These are phyloP conservation scores for Ammospiza maritima DNA, from an alignment of 2,797 vertebrate genomes.

Conservation along the genomic window DNA sequence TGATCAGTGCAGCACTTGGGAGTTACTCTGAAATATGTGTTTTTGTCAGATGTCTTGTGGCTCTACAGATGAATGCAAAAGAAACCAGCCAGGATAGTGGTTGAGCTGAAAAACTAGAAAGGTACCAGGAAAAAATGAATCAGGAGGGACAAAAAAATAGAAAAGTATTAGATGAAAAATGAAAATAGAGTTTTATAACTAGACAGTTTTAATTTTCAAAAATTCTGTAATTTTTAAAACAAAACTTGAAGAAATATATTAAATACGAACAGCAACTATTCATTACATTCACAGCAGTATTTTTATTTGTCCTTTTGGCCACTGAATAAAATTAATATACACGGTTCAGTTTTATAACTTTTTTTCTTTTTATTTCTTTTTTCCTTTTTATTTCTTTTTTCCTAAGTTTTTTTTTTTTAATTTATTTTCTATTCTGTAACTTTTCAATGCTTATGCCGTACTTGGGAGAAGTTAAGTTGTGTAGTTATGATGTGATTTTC, in stretches of 20 bases:
- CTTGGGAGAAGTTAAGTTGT: background rate
- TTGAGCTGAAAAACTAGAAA: background rate
- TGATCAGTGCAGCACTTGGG: background rate
- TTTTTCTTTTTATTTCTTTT: accelerated
- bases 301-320: background rate
- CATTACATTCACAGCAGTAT: background rate
- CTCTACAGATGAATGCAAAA: background rate
- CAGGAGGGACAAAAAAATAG: background rate
- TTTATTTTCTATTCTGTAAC: background rate
- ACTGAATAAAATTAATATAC: background rate
- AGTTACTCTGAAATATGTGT: background rate
- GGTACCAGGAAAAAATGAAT: background rate
- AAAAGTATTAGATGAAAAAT: background rate
- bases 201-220: background rate
- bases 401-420: background rate
- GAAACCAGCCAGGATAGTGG: background rate
- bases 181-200: background rate
- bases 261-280: background rate
- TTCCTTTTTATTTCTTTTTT: accelerated
- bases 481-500: background rate
- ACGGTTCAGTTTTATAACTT: background rate
- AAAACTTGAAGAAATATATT: background rate
- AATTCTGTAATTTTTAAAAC: background rate
- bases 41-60: background rate
- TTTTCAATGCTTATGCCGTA: background rate